Base-by-base conservation (phyloP, 1,140 invertebrate species). In the Bombus soroeensis region DNA sequence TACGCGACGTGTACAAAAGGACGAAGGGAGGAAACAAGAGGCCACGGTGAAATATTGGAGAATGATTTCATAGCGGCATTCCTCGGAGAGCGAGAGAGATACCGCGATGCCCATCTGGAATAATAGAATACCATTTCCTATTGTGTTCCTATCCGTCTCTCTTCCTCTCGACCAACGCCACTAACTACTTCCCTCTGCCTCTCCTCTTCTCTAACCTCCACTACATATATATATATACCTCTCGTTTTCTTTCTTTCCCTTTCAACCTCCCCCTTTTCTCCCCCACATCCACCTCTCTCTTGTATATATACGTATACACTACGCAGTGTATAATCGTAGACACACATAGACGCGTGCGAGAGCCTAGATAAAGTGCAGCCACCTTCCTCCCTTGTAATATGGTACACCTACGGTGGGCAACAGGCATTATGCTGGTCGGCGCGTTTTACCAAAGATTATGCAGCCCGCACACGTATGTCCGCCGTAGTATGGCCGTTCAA, bases 121-220 rank as follows among this genome's bases (percentile, higher is more conserved):
- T 94, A 94, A 94, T 94, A 93, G 93, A 94, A 94, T 93, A 92
- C 92, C 92, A 93, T 93, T 93, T 94, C 91, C 90, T 89, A 93
- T 94, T 94, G 93, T 94, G 87, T 86, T 80, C 86, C 83, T 86
- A 76, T 59, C 84, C 37, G 64, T 87, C 85, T 83, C 74, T 79
- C 81, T 88, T 81, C 43, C 83, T 76, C 57, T 15, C 76, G 34
- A 64, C 74, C 72, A 76, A 37, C 70, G n/a, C 8, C 12, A 22
- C 71, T 39, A 41, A 8, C 66, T 81, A 70, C 66, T 70, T 87
- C 57, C 64, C 68, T 79, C 12, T 10, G 8, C 43, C 59, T 39
- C 41, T 28, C 25, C 43, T 81, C 22, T 70, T 39, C 32, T 25
- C 10, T 39, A 70, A 22, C 18, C 22, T 1, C 34, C 68, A 12